These are phyloP conservation scores for Tachysurus fulvidraco DNA, from an alignment of 2,113 vertebrate species.

Conservation along the genomic window DNA sequence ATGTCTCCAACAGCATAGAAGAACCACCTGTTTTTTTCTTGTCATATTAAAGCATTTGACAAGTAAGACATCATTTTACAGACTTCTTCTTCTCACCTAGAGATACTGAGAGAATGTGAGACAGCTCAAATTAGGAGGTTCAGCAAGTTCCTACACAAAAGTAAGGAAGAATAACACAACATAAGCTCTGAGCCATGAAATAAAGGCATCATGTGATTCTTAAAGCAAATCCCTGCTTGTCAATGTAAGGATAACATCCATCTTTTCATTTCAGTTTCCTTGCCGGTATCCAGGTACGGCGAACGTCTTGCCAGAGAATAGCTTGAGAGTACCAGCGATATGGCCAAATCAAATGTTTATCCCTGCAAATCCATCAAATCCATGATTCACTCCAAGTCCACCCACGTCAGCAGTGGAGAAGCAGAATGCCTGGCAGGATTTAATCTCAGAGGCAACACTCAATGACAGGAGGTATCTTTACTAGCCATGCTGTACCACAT, in stretches of 20 bases:
- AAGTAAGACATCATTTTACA: not conserved
- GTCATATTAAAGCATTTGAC: not conserved
- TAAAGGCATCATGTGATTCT: not conserved
- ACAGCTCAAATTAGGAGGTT: not conserved
- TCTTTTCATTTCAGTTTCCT: conserved; percentile 26
- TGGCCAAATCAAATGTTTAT: conserved; percentile 40
- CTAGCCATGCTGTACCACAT: not conserved
- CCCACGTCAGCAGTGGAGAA: conserved; percentile 13
- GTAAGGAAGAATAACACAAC: not conserved
- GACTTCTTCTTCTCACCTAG: not conserved
- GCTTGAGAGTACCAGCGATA: conserved; percentile 7
- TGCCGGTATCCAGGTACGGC: not conserved
- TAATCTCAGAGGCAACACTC: conserved; percentile 27
- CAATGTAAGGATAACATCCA: not conserved
- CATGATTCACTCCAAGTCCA: conserved; percentile 13
- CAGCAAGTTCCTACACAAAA: not conserved
- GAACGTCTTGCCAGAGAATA: conserved; percentile 15
- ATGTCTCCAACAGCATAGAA: not conserved
- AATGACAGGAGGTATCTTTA: conserved; percentile 22
- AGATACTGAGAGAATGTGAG: not conserved
- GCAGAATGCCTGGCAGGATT: conserved; percentile 25
- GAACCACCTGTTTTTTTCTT: not conserved
- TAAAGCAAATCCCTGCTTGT: conserved; percentile 5
- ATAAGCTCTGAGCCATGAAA: not conserved
- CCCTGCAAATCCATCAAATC: conserved; percentile 20